Evolutionary conservation across 2,888 invertebrate genomes (phyloP).

Genomic region (Patella caerulea): DNA sequence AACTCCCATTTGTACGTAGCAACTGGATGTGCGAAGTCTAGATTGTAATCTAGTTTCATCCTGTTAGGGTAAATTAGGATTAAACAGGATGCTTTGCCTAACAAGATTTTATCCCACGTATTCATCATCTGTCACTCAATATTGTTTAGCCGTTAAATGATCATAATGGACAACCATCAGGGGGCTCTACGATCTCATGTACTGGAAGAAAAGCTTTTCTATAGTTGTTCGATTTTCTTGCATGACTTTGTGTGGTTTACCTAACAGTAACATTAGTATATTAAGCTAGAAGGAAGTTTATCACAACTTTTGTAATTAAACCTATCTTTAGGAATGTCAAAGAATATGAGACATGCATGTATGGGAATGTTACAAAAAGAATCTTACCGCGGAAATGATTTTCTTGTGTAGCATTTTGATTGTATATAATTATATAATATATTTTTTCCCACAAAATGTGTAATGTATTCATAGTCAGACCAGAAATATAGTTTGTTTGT

Average conservation of each 20-base stretch:
- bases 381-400: too few species aligned
- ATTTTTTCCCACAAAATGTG: too few species aligned
- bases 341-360: too few species aligned
- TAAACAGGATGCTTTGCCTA: not conserved
- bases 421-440: too few species aligned
- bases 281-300: not conserved
- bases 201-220: not conserved
- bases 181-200: not conserved
- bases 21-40: not conserved
- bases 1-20: not conserved
- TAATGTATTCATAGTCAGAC: too few species aligned
- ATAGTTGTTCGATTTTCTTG: not conserved
- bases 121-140: slow-evolving; percentile 1
- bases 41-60: slow-evolving; percentile 4
- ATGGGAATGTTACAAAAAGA: too few species aligned
- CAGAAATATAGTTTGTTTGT: too few species aligned
- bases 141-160: not conserved
- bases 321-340: not conserved
- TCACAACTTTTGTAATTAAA: slow-evolving; percentile 1
- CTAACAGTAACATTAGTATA: too few species aligned
- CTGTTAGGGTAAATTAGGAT: slow-evolving; percentile 13
- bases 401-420: too few species aligned
- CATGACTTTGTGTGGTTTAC: not conserved
- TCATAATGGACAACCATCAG: slow-evolving; percentile 3
- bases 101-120: slow-evolving; percentile 5